Evolutionary conservation across 2,888 invertebrate genomes (phyloP).

Genomic region (Scaptomyza reducta): DNA sequence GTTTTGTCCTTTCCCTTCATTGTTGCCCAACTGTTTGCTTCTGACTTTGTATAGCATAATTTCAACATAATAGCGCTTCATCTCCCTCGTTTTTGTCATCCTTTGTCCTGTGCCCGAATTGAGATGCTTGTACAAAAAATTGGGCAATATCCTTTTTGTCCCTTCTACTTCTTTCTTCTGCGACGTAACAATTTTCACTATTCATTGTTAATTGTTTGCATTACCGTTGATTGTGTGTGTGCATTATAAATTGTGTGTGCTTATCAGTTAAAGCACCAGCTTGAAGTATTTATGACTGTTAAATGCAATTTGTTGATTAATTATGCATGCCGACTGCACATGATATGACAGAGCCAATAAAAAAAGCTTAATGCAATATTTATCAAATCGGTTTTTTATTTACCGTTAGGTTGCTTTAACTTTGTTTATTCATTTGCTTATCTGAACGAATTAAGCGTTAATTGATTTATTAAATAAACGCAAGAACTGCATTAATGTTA

Average conservation of each 20-base stretch:
- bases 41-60: conserved; percentile 65
- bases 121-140: conserved; percentile 29
- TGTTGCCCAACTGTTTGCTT: conserved; percentile 39
- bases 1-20: conserved; percentile 9
- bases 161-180: background rate
- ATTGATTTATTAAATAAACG: conserved; percentile 52
- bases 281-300: conserved; percentile 23
- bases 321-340: conserved; percentile 24
- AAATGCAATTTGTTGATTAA: conserved; percentile 40
- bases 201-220: conserved; percentile 34
- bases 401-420: conserved; percentile 7
- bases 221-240: conserved; percentile 36
- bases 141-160: conserved; percentile 24
- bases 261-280: conserved; percentile 34
- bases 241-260: conserved; percentile 45
- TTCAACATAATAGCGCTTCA: conserved; percentile 65
- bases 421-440: conserved; percentile 25
- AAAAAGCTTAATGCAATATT: conserved; percentile 45
- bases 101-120: conserved; percentile 30
- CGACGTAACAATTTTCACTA: conserved; percentile 13
- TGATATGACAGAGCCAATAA: conserved; percentile 19
- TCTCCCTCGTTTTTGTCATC: conserved; percentile 44
- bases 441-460: conserved; percentile 32
- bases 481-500: conserved; percentile 33
- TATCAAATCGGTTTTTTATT: conserved; percentile 40